These are phyloP conservation scores for Boloria selene DNA, from an alignment of 2,888 invertebrate genomes.

Conservation along the genomic window DNA sequence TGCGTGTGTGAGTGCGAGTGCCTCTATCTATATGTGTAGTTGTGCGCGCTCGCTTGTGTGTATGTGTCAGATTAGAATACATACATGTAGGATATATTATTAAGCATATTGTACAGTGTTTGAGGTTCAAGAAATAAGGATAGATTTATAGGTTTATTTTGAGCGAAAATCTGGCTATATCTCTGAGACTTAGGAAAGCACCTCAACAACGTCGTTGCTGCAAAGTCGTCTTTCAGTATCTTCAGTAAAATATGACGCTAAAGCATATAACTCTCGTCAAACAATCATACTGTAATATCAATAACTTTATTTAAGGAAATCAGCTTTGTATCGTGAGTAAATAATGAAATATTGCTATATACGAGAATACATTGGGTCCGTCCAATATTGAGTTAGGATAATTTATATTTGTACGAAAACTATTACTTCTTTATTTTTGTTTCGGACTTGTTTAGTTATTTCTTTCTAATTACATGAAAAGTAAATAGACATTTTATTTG, in stretches of 20 bases:
- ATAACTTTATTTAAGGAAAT: constrained; percentile 67
- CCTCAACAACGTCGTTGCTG: no score
- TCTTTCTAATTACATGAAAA: no score
- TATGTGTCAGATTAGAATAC: constrained; percentile 19
- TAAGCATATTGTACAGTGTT: no score
- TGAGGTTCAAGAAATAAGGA: not conserved
- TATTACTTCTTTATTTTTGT: no score
- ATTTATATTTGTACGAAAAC: no score
- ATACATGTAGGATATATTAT: no score
- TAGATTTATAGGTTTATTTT: not conserved
- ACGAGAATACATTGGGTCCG: constrained; percentile 30
- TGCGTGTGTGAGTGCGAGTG: constrained; percentile 67
- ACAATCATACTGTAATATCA: constrained; percentile 53
- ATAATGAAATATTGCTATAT: constrained; percentile 58
- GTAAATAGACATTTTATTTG: no score
- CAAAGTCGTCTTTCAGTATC: not conserved
- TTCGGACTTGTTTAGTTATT: no score
- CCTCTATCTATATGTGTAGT: constrained; percentile 50
- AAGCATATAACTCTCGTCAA: constrained; percentile 29
- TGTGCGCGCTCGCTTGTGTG: constrained; percentile 58
- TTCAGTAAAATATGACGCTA: not conserved
- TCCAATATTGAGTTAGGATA: not conserved
- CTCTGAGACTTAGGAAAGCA: no score
- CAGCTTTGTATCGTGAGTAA: constrained; percentile 61
- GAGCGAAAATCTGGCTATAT: not conserved